Evolutionary conservation across 2,113 vertebrate genomes (phyloP).

Genomic region (Pimephales promelas): DNA sequence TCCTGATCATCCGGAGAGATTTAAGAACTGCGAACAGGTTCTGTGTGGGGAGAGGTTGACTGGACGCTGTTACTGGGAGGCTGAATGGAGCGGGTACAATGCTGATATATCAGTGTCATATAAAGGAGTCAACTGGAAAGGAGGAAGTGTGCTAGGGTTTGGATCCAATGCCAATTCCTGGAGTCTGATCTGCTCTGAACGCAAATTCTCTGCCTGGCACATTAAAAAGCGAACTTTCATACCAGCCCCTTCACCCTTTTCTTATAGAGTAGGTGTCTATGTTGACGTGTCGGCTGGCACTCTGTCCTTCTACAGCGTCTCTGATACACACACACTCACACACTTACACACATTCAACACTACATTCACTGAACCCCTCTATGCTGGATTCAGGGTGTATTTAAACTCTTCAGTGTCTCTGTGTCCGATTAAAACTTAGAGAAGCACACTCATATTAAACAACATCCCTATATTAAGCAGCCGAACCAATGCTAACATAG

Average conservation of each 20-base stretch:
- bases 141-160: neutral
- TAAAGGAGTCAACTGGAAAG: neutral
- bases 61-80: conserved; percentile 2
- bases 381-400: neutral
- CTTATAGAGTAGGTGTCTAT: neutral
- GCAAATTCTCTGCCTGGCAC: neutral
- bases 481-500: too few species aligned
- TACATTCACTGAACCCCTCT: neutral
- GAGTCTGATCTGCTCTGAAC: neutral
- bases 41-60: neutral
- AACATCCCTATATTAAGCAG: too few species aligned
- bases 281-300: neutral
- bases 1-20: neutral
- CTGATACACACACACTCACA: neutral
- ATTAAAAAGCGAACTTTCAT: neutral
- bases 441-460: too few species aligned
- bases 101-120: neutral
- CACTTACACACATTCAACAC: neutral
- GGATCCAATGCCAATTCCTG: neutral
- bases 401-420: neutral
- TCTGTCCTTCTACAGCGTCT: neutral
- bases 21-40: neutral
- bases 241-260: neutral
- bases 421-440: neutral
- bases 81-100: neutral